A percentile compares a stretch with the other conserved stretches of the same genome.
Evolutionary conservation across 2,113 vertebrate species (phyloP).

Genomic region (Gracilinanus agilis): DNA sequence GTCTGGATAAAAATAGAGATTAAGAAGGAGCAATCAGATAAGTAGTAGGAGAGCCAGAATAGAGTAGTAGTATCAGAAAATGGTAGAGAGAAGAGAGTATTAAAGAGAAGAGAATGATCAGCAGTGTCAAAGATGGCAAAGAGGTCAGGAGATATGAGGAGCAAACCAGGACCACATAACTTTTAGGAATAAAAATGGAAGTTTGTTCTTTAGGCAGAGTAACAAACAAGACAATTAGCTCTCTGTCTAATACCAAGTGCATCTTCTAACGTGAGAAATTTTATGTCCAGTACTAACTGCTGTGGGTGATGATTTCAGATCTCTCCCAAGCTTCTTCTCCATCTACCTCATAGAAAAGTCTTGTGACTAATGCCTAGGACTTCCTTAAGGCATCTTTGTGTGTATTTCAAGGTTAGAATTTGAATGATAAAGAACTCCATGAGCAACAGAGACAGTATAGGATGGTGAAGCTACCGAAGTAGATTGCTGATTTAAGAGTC

Average conservation of each 20-base stretch:
- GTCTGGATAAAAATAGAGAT: neutral
- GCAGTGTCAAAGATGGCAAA: neutral
- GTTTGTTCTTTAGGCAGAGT: neutral
- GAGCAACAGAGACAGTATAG: neutral
- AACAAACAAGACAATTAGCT: neutral
- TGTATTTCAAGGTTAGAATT: constrained; percentile 56
- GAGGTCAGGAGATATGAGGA: neutral
- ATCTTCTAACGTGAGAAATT: neutral
- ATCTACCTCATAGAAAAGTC: neutral
- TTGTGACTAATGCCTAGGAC: constrained; percentile 20
- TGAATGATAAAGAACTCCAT: neutral
- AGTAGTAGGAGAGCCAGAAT: no score
- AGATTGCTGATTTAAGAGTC: neutral
- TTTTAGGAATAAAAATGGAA: neutral
- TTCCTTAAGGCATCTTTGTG: constrained; percentile 25
- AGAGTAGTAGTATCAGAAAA: neutral
- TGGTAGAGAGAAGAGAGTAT: neutral
- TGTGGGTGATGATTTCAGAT: neutral
- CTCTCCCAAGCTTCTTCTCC: neutral
- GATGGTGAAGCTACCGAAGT: neutral
- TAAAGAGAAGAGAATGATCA: neutral
- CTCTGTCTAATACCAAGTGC: neutral
- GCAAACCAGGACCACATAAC: neutral
- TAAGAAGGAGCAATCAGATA: no score
- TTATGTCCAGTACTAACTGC: neutral